Evolutionary conservation across 2,113 vertebrate genomes (phyloP).

Genomic region (Leiothrix lutea): DNA sequence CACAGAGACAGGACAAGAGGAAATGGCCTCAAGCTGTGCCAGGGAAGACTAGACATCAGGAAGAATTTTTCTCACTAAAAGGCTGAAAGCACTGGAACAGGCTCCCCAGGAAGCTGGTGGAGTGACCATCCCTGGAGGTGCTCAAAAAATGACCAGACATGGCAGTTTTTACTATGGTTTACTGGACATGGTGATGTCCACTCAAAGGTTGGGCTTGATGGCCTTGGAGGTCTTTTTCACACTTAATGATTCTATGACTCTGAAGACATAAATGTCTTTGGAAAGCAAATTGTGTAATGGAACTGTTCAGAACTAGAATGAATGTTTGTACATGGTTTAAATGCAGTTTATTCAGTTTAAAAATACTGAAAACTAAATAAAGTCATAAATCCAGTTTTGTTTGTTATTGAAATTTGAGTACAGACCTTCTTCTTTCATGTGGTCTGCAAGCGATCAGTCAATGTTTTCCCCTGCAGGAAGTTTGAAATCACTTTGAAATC

Average conservation of each 20-base stretch:
- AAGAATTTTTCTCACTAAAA: neutral
- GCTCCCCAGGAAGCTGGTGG: neutral
- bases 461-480: neutral
- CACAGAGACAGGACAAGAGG: neutral
- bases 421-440: neutral
- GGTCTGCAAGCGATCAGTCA: neutral
- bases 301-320: neutral
- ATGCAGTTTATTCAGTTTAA: neutral
- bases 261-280: neutral
- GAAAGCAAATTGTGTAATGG: neutral
- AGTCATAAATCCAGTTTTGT: neutral
- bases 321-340: neutral
- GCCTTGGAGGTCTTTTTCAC: neutral
- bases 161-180: neutral
- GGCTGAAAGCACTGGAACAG: neutral
- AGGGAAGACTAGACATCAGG: neutral
- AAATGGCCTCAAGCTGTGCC: neutral
- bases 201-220: neutral
- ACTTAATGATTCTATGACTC: neutral
- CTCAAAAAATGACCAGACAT: neutral
- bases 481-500: constrained; percentile 39
- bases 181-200: neutral
- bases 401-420: constrained; percentile 3
- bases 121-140: neutral
- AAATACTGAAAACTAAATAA: neutral